Base-by-base conservation (phyloP, 2,888 invertebrate species). In the Danaus chrysippus region DNA sequence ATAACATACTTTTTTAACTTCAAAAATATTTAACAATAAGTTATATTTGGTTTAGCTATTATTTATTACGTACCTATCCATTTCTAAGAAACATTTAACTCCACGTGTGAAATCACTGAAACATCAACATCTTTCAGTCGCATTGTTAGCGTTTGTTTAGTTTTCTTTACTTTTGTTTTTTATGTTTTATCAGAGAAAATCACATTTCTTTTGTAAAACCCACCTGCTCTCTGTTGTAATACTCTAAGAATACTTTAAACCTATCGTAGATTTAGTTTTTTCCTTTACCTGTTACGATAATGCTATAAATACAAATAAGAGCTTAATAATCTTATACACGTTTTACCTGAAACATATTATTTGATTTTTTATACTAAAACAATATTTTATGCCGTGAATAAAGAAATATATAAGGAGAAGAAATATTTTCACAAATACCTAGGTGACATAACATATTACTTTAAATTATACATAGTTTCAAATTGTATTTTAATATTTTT, bases 211-310 rank as follows among this genome's bases (percentile, higher is more conserved):
- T 66, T 55, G 42, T 63, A 58, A 52, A 64, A 56, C 61, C 71
- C 84, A 85, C 82, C 84, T 84, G 84, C 66, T 65, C 12, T 3
- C 67, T 81, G 79, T 75, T 73, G 71, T 68, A 78, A 83, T 70
- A 57, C 62, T 57, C 65, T 58, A 61, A 57, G 46, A 56, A 59
- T n/a, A 34, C 46, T 42, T 10, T 49, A 10, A 49, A 49, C 10
- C 11, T 34, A 34, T n/a, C 17, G 10, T 10, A 49, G 17, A 10
- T 17, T 49, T 17, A 49, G 15, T 49, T 17, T 49, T 10, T 17
- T 49, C 17, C 17, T 17, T 17, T 17, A n/a, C 13, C n/a, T 13
- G 2, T 3, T 17, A 15, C 2, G 10, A 17, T 49, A 17, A 15
- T 49, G 1, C n/a, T 34, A 34, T 34, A 34, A 34, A 34, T 34